Conservation (phyloP, 1,140 invertebrate species). For the Thaumetopoea pityocampa region DNA sequence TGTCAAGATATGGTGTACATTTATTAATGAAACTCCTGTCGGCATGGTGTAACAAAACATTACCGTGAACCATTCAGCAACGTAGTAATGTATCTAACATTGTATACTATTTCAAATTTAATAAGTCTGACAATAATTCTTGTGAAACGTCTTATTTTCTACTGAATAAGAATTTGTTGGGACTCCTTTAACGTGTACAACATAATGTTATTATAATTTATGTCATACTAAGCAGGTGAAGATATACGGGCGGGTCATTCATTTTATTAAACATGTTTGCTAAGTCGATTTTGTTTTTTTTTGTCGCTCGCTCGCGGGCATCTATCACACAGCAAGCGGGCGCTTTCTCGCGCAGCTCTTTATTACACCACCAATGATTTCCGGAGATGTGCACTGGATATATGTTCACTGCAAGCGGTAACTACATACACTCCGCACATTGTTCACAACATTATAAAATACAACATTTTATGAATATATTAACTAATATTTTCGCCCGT, state of each 20-base stretch:
- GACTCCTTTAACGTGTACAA: constrained; percentile 66
- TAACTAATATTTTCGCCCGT: too few species aligned
- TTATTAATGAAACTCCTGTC: too few species aligned
- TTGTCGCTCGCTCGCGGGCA: constrained; percentile 50
- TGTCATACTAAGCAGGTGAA: constrained; percentile 74
- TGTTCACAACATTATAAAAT: too few species aligned
- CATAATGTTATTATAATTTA: constrained; percentile 75
- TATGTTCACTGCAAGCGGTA: background rate
- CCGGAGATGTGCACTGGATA: constrained; percentile 36
- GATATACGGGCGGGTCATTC: constrained; percentile 62
- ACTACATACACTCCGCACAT: constrained; percentile 5
- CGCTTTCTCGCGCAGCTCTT: constrained; percentile 59
- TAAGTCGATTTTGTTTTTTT: constrained; percentile 66
- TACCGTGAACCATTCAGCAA: constrained; percentile 34
- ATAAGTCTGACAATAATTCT: constrained; percentile 59
- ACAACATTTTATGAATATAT: too few species aligned
- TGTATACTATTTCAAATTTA: constrained; percentile 51
- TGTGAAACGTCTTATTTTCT: constrained; percentile 64
- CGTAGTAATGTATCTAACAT: constrained; percentile 40
- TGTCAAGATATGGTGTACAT: too few species aligned
- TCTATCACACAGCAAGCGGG: constrained; percentile 70
- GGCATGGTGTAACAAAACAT: constrained; percentile 38
- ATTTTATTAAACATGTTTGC: constrained; percentile 54
- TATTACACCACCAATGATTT: constrained; percentile 65
- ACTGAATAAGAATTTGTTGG: constrained; percentile 69